Base-by-base conservation (phyloP, 37 sponge, comb jelly and placozoan species). In the Oopsacas minuta region DNA sequence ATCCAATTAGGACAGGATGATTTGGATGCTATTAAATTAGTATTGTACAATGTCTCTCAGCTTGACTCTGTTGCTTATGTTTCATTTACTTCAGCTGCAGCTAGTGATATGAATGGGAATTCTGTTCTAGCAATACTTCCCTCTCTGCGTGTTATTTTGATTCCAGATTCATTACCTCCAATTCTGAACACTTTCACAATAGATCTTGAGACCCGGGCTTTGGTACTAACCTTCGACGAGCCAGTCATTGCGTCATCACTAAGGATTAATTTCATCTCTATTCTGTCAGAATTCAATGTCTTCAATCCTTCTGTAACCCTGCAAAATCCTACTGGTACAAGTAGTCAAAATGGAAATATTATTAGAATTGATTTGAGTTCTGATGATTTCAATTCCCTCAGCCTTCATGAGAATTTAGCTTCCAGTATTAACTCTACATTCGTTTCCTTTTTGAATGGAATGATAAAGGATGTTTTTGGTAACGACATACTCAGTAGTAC, bases 1-100 rank as follows among this genome's bases (percentile, higher is more conserved):
- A 17, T 95, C 81, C 0, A 35, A 23, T 85, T 95, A 1, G 25
- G 81, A 30, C 20, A 37, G 0, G 53, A 17, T 0, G 96, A 95
- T 52, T 37, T 95, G 32, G 86, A 92, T 85, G 86, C 82, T 36
- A 87, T 94, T 37, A 94, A 91, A 38, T 35, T 53, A 0, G 75
- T 34, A 32, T 34, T 61, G 1, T 61, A 61, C 28, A 61, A 61
- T 12, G 20, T 34, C 5, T 32, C 22, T 12, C 75, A 5, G 28
- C 7, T 61, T 20, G 75, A 25, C 7, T n/a, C 22, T 32, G 5
- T 34, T 20, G 28, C 75, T 61, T 61, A 61, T n/a, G 28, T 61
- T 3, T 61, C 75, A 25, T n/a, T 61, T 32, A 25, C 75, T 61
- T n/a, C 75, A 32, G 5, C 75, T 32, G 22, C 75, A 25, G 75